Evolutionary conservation across 2,888 invertebrate species (phyloP).

Genomic region (Melipona bicolor): DNA sequence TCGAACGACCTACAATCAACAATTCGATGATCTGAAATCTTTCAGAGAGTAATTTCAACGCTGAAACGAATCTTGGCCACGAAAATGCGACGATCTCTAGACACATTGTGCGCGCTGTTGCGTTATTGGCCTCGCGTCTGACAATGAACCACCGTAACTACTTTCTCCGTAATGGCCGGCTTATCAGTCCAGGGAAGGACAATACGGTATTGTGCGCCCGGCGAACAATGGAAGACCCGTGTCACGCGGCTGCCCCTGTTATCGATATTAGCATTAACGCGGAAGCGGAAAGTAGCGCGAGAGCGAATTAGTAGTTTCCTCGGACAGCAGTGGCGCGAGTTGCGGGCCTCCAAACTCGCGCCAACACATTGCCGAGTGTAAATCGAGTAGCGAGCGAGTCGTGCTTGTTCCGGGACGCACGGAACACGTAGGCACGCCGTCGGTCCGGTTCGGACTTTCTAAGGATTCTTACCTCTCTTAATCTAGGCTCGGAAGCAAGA

Average conservation of each 20-base stretch:
- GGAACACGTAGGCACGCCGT: neutral
- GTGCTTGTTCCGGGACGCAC: neutral
- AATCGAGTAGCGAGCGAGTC: too few species aligned
- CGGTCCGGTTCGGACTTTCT: conserved; percentile 7
- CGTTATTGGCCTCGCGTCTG: conserved; percentile 4
- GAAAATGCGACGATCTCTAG: too few species aligned
- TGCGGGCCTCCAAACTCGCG: too few species aligned
- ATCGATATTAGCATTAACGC: neutral
- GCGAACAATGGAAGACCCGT: neutral
- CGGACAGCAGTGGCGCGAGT: too few species aligned
- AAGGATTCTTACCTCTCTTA: conserved; percentile 42
- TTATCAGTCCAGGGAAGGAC: neutral
- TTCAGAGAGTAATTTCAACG: too few species aligned
- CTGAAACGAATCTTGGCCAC: too few species aligned
- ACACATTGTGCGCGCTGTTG: too few species aligned
- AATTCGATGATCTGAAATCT: too few species aligned
- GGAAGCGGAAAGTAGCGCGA: neutral
- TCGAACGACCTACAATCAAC: too few species aligned
- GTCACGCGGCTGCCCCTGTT: neutral
- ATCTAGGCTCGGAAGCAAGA: conserved; percentile 43
- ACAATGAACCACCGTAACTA: conserved; percentile 14
- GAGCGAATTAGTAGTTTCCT: neutral
- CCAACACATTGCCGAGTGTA: too few species aligned
- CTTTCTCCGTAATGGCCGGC: conserved; percentile 1
- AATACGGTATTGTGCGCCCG: conserved; percentile 6